phyloP scores from a whole-genome alignment of 1,140 invertebrate genomes.

The Leptopilina clavipes region DNA sequence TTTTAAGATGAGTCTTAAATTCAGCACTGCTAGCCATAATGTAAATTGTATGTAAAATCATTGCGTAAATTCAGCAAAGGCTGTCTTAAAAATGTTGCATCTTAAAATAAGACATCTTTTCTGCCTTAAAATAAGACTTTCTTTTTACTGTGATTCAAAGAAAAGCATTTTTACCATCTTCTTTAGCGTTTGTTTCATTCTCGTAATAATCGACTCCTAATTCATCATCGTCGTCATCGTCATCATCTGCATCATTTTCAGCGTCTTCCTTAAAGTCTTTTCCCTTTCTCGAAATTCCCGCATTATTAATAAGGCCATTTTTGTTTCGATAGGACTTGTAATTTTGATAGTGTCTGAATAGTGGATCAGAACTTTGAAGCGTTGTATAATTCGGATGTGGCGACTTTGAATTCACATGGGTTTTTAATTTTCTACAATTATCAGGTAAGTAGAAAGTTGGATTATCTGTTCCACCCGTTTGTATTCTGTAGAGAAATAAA shows the following conservation, averaged over 20 bases:
- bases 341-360: constrained; percentile 37
- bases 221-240: constrained; percentile 40
- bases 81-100: too few species aligned
- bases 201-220: neutral
- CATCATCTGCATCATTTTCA: constrained; percentile 52
- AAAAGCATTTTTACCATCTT: neutral
- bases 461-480: constrained; percentile 47
- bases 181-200: neutral
- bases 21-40: too few species aligned
- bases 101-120: too few species aligned
- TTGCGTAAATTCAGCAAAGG: too few species aligned
- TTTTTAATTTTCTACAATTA: constrained; percentile 46
- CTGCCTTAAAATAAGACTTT: too few species aligned
- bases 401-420: constrained; percentile 37
- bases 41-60: too few species aligned
- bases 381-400: constrained; percentile 42
- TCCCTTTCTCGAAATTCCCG: constrained; percentile 41
- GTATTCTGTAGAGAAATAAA: constrained; percentile 41
- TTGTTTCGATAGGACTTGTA: constrained; percentile 45
- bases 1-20: too few species aligned
- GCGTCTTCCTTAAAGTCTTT: constrained; percentile 46
- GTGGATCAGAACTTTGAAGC: constrained; percentile 28
- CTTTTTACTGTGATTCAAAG: neutral
- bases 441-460: constrained; percentile 45
- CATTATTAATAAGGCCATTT: constrained; percentile 36